Evolutionary conservation across 2,797 vertebrate species (phyloP).

Genomic region (Capromys pilorides): DNA sequence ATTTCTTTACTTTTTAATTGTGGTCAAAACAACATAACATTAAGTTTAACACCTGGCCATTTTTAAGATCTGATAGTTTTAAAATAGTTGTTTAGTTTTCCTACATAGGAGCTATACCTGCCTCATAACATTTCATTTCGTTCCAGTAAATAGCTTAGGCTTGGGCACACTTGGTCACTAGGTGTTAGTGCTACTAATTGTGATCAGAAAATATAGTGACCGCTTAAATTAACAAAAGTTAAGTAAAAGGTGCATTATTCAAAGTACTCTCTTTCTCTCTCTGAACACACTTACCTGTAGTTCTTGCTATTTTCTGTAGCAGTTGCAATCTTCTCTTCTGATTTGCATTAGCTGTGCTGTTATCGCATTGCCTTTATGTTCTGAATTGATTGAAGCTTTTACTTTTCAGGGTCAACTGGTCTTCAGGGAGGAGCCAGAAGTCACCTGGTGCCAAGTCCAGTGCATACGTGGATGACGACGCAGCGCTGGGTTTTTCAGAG

Average conservation of each 20-base stretch:
- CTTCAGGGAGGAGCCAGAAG: neutral
- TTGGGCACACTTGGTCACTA: neutral
- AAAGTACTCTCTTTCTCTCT: neutral
- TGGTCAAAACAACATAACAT: neutral
- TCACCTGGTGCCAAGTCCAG: neutral
- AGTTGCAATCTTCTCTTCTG: neutral
- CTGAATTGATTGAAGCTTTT: neutral
- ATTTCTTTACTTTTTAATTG: neutral
- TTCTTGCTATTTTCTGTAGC: neutral
- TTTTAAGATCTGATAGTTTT: neutral
- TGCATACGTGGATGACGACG: neutral
- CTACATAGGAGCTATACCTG: neutral
- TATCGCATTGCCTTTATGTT: neutral
- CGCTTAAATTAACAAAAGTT: neutral
- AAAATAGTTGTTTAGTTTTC: neutral
- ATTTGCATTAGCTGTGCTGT: neutral
- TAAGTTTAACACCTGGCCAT: neutral
- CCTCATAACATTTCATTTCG: neutral
- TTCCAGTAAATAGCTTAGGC: neutral
- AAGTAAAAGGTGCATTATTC: neutral
- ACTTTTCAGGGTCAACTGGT: neutral
- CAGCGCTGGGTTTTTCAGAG: no score
- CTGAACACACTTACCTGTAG: neutral
- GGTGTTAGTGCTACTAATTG: neutral
- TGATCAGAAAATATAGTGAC: neutral